A percentile compares a stretch with the other conserved stretches of the same genome.
Conservation (phyloP, 2,113 vertebrate species). For the Blennius ocellaris region DNA sequence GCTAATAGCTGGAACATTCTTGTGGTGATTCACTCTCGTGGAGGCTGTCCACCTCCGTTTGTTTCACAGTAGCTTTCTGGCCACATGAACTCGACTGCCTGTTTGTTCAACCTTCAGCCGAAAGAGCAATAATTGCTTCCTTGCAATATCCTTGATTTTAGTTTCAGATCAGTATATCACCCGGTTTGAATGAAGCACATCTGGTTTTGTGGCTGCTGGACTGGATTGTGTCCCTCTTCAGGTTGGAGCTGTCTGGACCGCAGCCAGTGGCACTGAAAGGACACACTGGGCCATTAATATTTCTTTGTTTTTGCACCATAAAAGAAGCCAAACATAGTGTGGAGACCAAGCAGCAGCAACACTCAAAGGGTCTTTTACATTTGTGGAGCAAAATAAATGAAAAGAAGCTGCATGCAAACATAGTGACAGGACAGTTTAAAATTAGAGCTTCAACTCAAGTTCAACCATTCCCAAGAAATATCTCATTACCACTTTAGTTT, state of each 20-base stretch:
- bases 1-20: conserved; percentile 37
- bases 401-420: neutral
- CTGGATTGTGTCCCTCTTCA: conserved; percentile 21
- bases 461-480: too few relatives aligned
- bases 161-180: neutral
- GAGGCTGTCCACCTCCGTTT: conserved; percentile 26
- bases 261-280: conserved; percentile 29
- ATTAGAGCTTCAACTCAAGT: too few relatives aligned
- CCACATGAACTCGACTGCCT: too few relatives aligned
- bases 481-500: neutral
- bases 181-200: neutral
- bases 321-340: neutral
- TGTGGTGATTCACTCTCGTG: conserved; percentile 38
- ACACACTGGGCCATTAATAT: conserved; percentile 9
- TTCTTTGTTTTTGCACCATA: neutral
- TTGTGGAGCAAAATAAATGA: neutral
- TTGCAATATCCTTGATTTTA: too few relatives aligned
- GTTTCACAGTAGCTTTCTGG: neutral
- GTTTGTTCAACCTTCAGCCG: too few relatives aligned
- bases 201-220: neutral
- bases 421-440: too few relatives aligned
- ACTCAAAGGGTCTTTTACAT: neutral
- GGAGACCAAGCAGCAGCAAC: neutral
- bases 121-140: too few relatives aligned
- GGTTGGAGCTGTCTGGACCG: conserved; percentile 15